Evolutionary conservation across 1,140 invertebrate species (phyloP).

Genomic region (Diorhabda sublineata): DNA sequence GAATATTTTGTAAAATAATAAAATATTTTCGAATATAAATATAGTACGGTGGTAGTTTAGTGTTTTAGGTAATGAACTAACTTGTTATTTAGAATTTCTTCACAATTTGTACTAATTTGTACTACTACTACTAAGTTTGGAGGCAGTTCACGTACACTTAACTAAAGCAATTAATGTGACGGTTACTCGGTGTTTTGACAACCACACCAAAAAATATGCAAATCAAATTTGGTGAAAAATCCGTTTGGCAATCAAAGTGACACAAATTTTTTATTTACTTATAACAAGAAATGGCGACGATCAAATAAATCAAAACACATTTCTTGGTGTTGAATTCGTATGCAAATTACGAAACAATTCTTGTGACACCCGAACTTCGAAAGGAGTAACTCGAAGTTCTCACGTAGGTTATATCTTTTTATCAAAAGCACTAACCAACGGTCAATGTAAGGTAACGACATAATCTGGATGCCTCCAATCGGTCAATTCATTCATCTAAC

Average conservation of each 20-base stretch:
- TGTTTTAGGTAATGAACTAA: too few relatives aligned
- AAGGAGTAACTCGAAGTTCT: constrained; percentile 37
- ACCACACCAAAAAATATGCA: constrained; percentile 18
- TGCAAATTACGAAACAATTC: constrained; percentile 34
- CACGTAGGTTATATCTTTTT: constrained; percentile 34
- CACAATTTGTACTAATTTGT: too few relatives aligned
- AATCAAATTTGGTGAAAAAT: constrained; percentile 15
- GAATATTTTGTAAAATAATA: too few relatives aligned
- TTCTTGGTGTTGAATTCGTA: constrained; percentile 30
- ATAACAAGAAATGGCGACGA: constrained; percentile 5
- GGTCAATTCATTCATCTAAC: constrained; percentile 17
- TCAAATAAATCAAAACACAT: constrained; percentile 38
- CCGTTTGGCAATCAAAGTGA: constrained; percentile 5
- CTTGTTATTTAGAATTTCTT: too few relatives aligned
- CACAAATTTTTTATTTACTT: neutral
- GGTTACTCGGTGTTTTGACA: constrained; percentile 14
- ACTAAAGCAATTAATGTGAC: neutral
- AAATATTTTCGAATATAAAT: too few relatives aligned
- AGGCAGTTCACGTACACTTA: too few relatives aligned
- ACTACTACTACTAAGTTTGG: too few relatives aligned
- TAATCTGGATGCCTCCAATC: constrained; percentile 35
- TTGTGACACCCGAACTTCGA: constrained; percentile 25
- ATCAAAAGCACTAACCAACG: constrained; percentile 37
- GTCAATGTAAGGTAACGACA: constrained; percentile 42
- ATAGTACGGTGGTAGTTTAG: too few relatives aligned